These are phyloP conservation scores for Ylistrum balloti DNA, from an alignment of 1,140 invertebrate species.

Conservation along the genomic window DNA sequence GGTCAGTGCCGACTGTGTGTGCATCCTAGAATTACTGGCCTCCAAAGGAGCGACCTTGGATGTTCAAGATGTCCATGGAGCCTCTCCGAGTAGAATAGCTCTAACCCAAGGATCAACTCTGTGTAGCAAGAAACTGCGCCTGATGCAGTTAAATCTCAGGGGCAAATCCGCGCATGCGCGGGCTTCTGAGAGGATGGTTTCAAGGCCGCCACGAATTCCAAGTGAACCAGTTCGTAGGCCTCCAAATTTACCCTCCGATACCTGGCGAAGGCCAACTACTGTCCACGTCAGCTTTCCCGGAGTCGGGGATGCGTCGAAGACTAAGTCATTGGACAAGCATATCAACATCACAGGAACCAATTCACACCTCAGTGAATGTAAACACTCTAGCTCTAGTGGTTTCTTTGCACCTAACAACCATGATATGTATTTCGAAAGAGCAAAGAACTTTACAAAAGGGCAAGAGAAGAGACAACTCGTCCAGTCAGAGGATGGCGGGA, in stretches of 20 bases:
- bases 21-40: slow-evolving; percentile 67
- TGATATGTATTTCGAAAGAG: slow-evolving; percentile 3
- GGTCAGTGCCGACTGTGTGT: slow-evolving; percentile 66
- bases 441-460: not conserved
- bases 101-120: slow-evolving; percentile 58
- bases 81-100: slow-evolving; percentile 64
- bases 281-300: slow-evolving; percentile 40
- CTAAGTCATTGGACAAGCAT: not conserved
- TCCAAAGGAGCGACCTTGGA: slow-evolving; percentile 59
- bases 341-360: not conserved
- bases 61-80: slow-evolving; percentile 63
- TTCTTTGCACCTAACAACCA: not conserved
- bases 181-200: slow-evolving; percentile 10
- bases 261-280: not conserved
- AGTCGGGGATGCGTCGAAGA: not conserved
- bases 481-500: not conserved
- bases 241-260: not conserved
- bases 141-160: slow-evolving; percentile 66
- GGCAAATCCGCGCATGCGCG: slow-evolving; percentile 46
- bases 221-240: not conserved
- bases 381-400: not conserved
- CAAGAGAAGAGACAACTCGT: not conserved
- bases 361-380: not conserved
- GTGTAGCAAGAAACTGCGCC: slow-evolving; percentile 69
- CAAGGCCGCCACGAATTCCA: slow-evolving; percentile 23